Base-by-base conservation (phyloP, 2,113 vertebrate genomes). In the Oncorhynchus mykiss region DNA sequence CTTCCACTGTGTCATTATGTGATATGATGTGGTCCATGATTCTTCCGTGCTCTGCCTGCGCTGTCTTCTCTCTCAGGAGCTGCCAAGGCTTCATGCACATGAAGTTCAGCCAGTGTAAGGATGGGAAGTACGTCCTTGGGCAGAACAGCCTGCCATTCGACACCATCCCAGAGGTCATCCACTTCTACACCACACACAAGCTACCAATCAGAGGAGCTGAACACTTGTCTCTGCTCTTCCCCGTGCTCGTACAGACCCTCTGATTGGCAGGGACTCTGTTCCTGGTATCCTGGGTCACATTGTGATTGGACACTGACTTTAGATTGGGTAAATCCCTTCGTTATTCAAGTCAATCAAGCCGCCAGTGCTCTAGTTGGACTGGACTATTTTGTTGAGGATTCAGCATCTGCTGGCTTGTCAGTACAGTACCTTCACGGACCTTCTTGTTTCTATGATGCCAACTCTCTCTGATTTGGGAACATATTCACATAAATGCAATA, bases 31-130 rank as follows among this genome's bases (percentile, higher is more conserved):
- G 39, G 59, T 65, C 60, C 70, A 54, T 7, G 48, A 34, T 45
- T 27, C 31, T 11, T 24, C 1, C 2, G 14, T n/a, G 34, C 83
- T 0, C 78, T 93, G 79, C 85, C 93, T 0, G 91, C 91, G 85
- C 93, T 92, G 80, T 91, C 95, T 84, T 87, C 92, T 45, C 39
- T 75, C 91, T 34, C 89, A 96, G 97, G 95, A 99, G 98, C 94
- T 99, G 95, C 89, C 97, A 99, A 91, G 97, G 98, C 80, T 99
- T 99, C 89, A 99, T 99, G 98, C 98, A 99, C 91, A 99, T 99
- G 96, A 99, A 99, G 91, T 95, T 99, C 93, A 94, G 93, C 49
- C 95, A 93, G 90, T 95, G 93, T 87, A 97, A 97, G 93, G 97
- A 99, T 20, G 93, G 93, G 51, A 97, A 97, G 80, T 99, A 96